Evolutionary conservation across 2,888 invertebrate species (phyloP).

Genomic region (Mystacides longicornis): DNA sequence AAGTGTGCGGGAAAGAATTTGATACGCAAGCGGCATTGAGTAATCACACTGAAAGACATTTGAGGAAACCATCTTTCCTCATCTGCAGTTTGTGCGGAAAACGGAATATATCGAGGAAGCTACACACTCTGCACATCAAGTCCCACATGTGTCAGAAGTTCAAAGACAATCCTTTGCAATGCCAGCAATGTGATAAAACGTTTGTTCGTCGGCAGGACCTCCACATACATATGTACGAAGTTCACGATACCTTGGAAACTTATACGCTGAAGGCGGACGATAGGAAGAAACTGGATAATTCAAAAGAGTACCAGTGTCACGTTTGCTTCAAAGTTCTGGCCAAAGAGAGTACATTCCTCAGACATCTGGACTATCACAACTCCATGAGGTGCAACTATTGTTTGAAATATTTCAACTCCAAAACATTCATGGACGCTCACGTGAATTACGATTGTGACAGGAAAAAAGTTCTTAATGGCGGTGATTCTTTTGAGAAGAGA

Average conservation of each 20-base stretch:
- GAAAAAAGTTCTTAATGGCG: conserved; percentile 40
- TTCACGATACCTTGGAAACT: conserved; percentile 39
- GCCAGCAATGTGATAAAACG: conserved; percentile 39
- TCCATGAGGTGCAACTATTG: conserved; percentile 46
- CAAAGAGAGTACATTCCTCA: conserved; percentile 43
- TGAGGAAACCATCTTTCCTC: conserved; percentile 41
- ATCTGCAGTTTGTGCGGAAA: conserved; percentile 46
- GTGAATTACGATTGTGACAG: conserved; percentile 42
- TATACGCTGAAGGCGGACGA: conserved; percentile 33
- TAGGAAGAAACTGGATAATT: conserved; percentile 24
- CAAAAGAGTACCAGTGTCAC: conserved; percentile 40
- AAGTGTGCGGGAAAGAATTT: conserved; percentile 44
- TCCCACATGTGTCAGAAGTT: conserved; percentile 40
- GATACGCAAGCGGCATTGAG: conserved; percentile 37
- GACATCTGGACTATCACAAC: conserved; percentile 47
- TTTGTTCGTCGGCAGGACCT: conserved; percentile 41
- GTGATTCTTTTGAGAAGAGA: conserved; percentile 39
- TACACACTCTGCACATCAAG: conserved; percentile 41
- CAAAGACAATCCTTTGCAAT: conserved; percentile 39
- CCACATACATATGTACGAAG: conserved; percentile 42
- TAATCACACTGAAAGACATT: conserved; percentile 39
- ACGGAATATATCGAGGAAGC: conserved; percentile 40
- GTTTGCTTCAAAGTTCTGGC: conserved; percentile 43
- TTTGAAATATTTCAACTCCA: conserved; percentile 42
- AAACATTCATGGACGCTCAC: conserved; percentile 43